phyloP scores from a whole-genome alignment of 2,888 invertebrate genomes.

The Cylindroiulus punctatus region DNA sequence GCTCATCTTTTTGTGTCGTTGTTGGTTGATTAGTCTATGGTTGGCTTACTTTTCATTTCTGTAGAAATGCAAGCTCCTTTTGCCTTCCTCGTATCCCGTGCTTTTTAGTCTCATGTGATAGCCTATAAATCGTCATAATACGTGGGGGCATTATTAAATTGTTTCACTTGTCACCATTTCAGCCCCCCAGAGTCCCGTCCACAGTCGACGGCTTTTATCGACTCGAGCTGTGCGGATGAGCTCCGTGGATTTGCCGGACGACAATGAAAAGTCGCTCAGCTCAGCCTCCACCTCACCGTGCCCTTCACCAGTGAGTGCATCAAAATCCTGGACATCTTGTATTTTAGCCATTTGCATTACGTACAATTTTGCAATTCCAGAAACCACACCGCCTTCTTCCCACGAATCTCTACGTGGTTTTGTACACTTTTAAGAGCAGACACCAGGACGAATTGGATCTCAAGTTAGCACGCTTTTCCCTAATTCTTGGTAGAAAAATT shows the following conservation, averaged over 20 bases:
- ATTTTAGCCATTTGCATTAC: constrained; percentile 53
- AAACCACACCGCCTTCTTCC: constrained; percentile 86
- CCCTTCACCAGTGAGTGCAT: constrained; percentile 77
- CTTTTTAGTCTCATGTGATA: constrained; percentile 17
- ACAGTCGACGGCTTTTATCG: constrained; percentile 76
- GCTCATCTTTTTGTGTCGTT: neutral
- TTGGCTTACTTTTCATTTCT: neutral
- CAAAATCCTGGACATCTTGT: neutral
- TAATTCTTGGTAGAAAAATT: too few species aligned
- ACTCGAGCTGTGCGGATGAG: constrained; percentile 88
- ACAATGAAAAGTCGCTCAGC: constrained; percentile 88
- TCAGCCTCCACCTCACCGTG: constrained; percentile 94
- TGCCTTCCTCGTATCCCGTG: neutral
- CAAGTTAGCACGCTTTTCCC: constrained; percentile 70
- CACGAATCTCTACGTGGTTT: constrained; percentile 90
- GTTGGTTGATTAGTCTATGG: neutral
- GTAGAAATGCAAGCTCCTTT: neutral
- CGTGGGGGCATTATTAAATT: constrained; percentile 14
- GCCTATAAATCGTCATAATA: neutral
- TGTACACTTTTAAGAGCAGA: constrained; percentile 94
- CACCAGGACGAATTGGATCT: constrained; percentile 94
- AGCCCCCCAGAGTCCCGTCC: constrained; percentile 93
- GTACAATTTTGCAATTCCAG: constrained; percentile 70
- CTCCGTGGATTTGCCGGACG: constrained; percentile 91
- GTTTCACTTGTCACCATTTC: constrained; percentile 52